phyloP scores from a whole-genome alignment of 2,797 vertebrate species.

The Staurois parvus region DNA sequence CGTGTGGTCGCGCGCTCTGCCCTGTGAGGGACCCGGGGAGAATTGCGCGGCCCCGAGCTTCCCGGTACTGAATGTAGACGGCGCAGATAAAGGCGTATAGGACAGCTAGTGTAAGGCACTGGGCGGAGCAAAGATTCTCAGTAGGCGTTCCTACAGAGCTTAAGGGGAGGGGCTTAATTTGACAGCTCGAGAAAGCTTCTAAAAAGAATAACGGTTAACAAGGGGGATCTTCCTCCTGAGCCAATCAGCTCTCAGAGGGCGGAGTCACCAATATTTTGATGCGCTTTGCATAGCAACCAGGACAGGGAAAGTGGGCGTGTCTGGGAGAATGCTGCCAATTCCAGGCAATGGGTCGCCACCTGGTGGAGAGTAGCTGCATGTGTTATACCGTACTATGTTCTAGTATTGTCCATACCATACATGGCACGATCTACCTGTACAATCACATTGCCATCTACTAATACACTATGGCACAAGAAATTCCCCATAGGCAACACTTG shows the following conservation, averaged over 20 bases:
- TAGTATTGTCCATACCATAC: too few species aligned
- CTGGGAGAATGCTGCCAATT: background rate
- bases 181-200: constrained; percentile 41
- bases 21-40: too few species aligned
- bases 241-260: constrained; percentile 1
- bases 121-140: background rate
- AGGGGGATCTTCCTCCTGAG: background rate
- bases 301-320: constrained; percentile 62
- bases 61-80: too few species aligned
- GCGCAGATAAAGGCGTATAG: too few species aligned
- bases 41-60: too few species aligned
- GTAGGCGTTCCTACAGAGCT: background rate
- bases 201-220: constrained; percentile 42
- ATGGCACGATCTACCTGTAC: too few species aligned
- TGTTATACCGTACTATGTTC: too few species aligned
- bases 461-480: too few species aligned
- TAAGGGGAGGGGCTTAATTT: constrained; percentile 16
- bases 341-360: background rate
- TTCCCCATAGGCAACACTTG: too few species aligned
- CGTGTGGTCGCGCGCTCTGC: too few species aligned
- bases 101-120: background rate
- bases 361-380: background rate
- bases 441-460: too few species aligned
- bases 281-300: background rate
- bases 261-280: background rate